Evolutionary conservation across 2,888 invertebrate genomes (phyloP).

Genomic region (Sarcophaga carnaria): DNA sequence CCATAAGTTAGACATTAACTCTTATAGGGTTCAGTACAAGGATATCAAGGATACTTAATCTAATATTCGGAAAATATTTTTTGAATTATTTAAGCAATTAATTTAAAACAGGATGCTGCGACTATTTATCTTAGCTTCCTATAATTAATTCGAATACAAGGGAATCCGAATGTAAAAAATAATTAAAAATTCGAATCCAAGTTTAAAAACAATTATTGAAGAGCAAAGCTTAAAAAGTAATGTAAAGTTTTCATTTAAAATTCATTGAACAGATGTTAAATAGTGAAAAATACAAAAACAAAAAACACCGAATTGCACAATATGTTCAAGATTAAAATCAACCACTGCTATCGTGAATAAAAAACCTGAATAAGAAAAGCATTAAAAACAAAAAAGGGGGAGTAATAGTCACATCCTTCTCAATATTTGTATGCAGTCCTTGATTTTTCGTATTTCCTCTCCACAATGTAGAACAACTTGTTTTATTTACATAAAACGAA

Average conservation of each 20-base stretch:
- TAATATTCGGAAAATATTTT: too few species aligned
- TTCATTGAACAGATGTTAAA: background rate
- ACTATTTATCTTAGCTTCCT: too few species aligned
- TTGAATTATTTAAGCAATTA: too few species aligned
- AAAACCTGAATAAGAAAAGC: background rate
- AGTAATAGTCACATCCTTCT: background rate
- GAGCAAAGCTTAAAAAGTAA: background rate
- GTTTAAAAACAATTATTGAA: background rate
- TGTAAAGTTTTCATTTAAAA: background rate
- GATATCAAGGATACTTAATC: too few species aligned
- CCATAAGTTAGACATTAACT: too few species aligned
- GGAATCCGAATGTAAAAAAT: too few species aligned
- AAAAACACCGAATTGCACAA: background rate
- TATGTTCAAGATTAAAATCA: background rate
- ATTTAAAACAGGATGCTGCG: too few species aligned
- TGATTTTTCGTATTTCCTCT: background rate
- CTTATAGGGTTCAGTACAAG: too few species aligned
- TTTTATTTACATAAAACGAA: conserved; percentile 43
- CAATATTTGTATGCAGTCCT: background rate
- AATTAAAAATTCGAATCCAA: background rate
- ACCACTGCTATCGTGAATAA: background rate
- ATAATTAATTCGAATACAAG: too few species aligned
- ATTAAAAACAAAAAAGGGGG: background rate
- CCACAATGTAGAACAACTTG: conserved; percentile 28
- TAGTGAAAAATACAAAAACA: background rate